Conservation (phyloP, 2,113 vertebrate genomes). For the Lynx canadensis region DNA sequence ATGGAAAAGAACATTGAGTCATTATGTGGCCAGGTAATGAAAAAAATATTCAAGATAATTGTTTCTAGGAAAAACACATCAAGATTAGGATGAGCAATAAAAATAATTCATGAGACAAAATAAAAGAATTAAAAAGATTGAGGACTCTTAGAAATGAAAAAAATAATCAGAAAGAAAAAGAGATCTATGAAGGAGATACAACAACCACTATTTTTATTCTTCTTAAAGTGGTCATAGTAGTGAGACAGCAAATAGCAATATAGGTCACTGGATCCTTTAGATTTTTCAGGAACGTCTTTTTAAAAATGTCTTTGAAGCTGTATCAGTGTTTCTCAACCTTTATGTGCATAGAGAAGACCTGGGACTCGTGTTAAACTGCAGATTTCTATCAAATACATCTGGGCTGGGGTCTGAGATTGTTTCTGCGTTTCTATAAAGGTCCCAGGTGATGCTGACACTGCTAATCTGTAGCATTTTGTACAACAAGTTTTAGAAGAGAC, state of each 20-base stretch:
- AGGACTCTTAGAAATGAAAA: not conserved
- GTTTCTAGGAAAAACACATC: not conserved
- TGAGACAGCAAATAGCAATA: not conserved
- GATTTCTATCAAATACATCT: not conserved
- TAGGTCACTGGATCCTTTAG: not conserved
- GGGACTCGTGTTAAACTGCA: not conserved
- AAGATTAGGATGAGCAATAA: not conserved
- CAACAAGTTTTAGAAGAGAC: not conserved
- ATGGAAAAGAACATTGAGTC: not conserved
- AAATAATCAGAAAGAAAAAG: not conserved
- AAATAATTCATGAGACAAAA: not conserved
- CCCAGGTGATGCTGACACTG: not conserved
- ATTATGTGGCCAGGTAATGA: not conserved
- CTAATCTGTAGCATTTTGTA: not conserved
- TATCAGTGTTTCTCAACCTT: not conserved
- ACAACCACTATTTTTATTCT: not conserved
- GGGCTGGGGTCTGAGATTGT: not conserved
- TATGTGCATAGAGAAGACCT: not conserved
- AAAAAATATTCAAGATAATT: conserved; percentile 13
- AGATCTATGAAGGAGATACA: not conserved
- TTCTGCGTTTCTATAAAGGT: not conserved
- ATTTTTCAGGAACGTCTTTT: not conserved
- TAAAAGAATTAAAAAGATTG: not conserved
- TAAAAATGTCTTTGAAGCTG: not conserved
- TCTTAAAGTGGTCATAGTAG: not conserved